phyloP scores from a whole-genome alignment of 2,113 vertebrate species.

The Verasper variegatus region DNA sequence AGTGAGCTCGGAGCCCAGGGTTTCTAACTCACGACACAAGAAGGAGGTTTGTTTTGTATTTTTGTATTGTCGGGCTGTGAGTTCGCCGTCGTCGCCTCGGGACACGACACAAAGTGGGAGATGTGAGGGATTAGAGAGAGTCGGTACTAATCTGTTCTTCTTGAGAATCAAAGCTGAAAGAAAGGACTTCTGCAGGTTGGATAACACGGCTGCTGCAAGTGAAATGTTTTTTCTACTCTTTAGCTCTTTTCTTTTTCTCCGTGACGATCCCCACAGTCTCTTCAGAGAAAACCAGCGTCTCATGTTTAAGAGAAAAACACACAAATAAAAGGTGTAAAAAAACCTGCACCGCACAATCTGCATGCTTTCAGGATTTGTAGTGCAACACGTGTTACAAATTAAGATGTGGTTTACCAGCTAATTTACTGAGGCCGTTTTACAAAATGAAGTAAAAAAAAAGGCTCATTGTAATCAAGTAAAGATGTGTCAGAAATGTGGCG shows the following conservation, averaged over 20 bases:
- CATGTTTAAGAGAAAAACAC: conserved; percentile 21
- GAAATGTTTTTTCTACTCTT: background rate
- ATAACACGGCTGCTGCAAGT: background rate
- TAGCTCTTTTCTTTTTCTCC: background rate
- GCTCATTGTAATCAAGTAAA: conserved; percentile 70
- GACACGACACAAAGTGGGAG: background rate
- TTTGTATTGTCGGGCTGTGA: background rate
- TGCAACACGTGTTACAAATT: conserved; percentile 65
- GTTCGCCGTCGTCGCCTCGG: no score
- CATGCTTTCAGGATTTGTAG: conserved; percentile 18
- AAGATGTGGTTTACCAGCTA: conserved; percentile 73
- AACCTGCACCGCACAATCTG: conserved; percentile 22
- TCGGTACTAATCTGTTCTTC: background rate
- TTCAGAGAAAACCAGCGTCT: conserved; percentile 10
- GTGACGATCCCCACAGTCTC: background rate
- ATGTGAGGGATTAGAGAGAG: background rate
- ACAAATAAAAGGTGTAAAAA: conserved; percentile 26
- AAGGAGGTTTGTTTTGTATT: conserved; percentile 28
- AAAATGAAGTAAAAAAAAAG: conserved; percentile 54
- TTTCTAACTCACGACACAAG: conserved; percentile 35
- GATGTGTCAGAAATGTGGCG: conserved; percentile 60
- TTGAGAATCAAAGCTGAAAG: background rate
- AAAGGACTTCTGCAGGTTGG: conserved; percentile 4
- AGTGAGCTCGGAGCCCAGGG: conserved; percentile 28
- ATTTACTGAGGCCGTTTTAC: conserved; percentile 65